Conservation (phyloP, 2,113 vertebrate genomes). For the Trematomus loennbergii region DNA sequence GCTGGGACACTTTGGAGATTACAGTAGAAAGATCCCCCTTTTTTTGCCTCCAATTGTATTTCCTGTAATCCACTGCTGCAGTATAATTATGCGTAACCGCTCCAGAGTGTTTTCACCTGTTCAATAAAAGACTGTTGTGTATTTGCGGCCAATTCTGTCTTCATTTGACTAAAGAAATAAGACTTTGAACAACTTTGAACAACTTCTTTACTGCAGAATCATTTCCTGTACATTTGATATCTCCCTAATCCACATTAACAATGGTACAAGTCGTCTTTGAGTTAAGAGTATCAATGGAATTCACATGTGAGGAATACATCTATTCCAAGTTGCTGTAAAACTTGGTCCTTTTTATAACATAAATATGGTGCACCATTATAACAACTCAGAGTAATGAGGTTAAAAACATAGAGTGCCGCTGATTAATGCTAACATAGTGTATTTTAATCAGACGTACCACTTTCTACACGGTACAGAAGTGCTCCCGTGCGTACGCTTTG, state of each 20-base stretch:
- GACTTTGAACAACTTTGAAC: not conserved
- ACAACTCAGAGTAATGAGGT: not conserved
- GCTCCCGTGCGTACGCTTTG: not conserved
- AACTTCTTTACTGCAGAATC: not conserved
- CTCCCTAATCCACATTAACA: not conserved
- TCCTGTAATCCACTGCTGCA: slow-evolving; percentile 71
- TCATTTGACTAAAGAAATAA: not conserved
- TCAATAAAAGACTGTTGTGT: slow-evolving; percentile 69
- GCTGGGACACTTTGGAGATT: slow-evolving; percentile 62
- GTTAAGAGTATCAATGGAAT: slow-evolving; percentile 19
- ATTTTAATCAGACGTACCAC: not conserved
- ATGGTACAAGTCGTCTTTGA: not conserved
- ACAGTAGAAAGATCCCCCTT: slow-evolving; percentile 64
- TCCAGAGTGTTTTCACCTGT: slow-evolving; percentile 50
- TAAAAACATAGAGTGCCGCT: not conserved
- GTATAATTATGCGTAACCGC: slow-evolving; percentile 61
- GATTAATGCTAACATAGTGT: not conserved
- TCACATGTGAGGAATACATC: not conserved
- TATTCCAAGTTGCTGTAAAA: not conserved
- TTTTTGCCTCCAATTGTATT: slow-evolving; percentile 55
- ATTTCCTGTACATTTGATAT: slow-evolving; percentile 1
- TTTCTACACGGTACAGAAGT: not conserved
- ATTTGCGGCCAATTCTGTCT: not conserved
- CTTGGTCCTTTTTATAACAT: slow-evolving; percentile 40
- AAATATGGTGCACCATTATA: slow-evolving; percentile 34